phyloP scores from a whole-genome alignment of 1,140 invertebrate genomes.

The Drosophila nannoptera region DNA sequence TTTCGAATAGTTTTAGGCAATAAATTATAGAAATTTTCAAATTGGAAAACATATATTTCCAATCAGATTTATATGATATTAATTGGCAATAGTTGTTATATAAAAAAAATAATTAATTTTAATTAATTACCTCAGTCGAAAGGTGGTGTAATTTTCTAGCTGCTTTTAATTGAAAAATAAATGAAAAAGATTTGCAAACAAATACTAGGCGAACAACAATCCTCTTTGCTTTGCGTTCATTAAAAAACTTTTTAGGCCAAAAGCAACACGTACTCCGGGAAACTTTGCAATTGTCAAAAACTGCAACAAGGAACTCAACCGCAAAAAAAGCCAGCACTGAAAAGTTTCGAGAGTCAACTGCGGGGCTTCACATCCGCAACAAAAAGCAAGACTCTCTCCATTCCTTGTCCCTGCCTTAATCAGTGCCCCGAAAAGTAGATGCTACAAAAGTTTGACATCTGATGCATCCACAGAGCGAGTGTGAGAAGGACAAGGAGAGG shows the following conservation, averaged over 20 bases:
- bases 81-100: too few relatives aligned
- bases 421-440: conserved; percentile 35
- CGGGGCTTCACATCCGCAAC: conserved; percentile 37
- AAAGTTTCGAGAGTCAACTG: conserved; percentile 43
- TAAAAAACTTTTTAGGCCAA: conserved; percentile 63
- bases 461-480: conserved; percentile 34
- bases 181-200: conserved; percentile 17
- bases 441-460: conserved; percentile 60
- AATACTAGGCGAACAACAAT: conserved; percentile 14
- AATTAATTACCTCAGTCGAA: not conserved
- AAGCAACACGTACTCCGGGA: conserved; percentile 59
- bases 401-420: not conserved
- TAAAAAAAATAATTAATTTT: too few relatives aligned
- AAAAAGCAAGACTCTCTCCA: conserved; percentile 22
- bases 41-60: too few relatives aligned
- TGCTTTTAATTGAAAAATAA: conserved; percentile 26
- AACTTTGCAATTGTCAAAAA: conserved; percentile 69
- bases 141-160: not conserved
- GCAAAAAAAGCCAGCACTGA: conserved; percentile 36
- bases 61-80: not conserved
- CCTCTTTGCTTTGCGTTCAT: conserved; percentile 45
- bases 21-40: conserved; percentile 6
- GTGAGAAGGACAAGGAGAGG: conserved; percentile 16
- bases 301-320: conserved; percentile 63
- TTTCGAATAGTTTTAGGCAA: conserved; percentile 4